Base-by-base conservation (phyloP, 2,888 invertebrate genomes). In the Shargacucullia verbasci region DNA sequence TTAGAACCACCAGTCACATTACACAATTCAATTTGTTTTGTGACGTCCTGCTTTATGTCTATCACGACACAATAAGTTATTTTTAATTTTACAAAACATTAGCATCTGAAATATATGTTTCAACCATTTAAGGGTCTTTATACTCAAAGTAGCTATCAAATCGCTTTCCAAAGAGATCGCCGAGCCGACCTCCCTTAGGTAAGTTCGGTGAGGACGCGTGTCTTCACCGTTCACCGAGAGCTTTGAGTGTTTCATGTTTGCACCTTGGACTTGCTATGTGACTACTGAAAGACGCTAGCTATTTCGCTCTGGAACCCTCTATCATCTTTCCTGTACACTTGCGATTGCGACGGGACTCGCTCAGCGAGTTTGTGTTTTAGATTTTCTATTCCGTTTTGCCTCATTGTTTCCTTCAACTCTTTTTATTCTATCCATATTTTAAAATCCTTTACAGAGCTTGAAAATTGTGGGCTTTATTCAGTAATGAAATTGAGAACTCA, bases 201-300 rank as follows among this genome's bases (percentile, higher is more conserved):
- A 91, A 90, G 90, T 92, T 86, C 90, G 89, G 89, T 88, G 86
- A 82, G 76, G 86, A 85, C 80, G 80, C 75, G 83, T 81, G 82
- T 88, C 84, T 80, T 80, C 82, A 81, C 85, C 85, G 88, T 87
- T 89, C 90, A 94, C 92, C 91, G 88, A 94, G 93, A 93, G 94
- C 94, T 94, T 94, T 94, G 92, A 94, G 93, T 94, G 94, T 94
- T 94, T 93, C 94, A 94, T 94, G 94, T 94, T 94, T 94, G 94
- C 94, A 94, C 94, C 94, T 94, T 94, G 94, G 94, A 94, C 93
- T 94, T 94, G 94, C 94, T 94, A 92, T 94, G 93, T 93, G 91
- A 93, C 90, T 90, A 92, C 88, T 90, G 82, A 91, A 85, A 91
- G 86, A 91, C 88, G 92, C 93, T 93, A 91, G 92, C 92, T 92